Evolutionary conservation across 2,113 vertebrate genomes (phyloP).

Genomic region (Ptyas mucosa): DNA sequence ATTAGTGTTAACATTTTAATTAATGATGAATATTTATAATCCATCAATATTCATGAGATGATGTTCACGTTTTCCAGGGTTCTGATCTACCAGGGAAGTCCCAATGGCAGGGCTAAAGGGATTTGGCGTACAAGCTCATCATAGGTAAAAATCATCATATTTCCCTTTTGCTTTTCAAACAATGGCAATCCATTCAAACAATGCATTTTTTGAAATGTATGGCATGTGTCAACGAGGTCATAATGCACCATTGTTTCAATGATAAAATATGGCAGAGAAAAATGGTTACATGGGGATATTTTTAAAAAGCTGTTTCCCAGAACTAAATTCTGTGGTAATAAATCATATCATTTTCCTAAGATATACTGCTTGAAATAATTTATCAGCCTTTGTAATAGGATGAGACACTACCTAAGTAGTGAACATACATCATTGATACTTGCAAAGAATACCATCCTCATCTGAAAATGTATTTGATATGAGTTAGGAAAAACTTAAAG

Average conservation of each 20-base stretch:
- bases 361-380: constrained; percentile 42
- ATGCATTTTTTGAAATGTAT: not conserved
- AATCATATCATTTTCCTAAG: constrained; percentile 24
- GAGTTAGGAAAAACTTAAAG: not conserved
- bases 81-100: not conserved
- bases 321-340: constrained; percentile 23
- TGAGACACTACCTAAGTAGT: constrained; percentile 44
- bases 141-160: not conserved
- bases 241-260: constrained; percentile 18
- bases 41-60: constrained; percentile 32
- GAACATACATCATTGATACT: constrained; percentile 25
- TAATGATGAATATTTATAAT: constrained; percentile 30
- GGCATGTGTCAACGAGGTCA: not conserved
- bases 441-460: not conserved
- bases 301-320: constrained; percentile 26
- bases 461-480: constrained; percentile 7
- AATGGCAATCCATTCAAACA: constrained; percentile 12
- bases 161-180: constrained; percentile 15
- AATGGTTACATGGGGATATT: constrained; percentile 18
- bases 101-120: not conserved
- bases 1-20: constrained; percentile 26
- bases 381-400: constrained; percentile 46
- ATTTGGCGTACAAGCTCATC: not conserved
- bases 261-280: constrained; percentile 10
- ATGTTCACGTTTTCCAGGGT: constrained; percentile 16